phyloP scores from a whole-genome alignment of 2,113 vertebrate species.

The Porphyrio hochstetteri region DNA sequence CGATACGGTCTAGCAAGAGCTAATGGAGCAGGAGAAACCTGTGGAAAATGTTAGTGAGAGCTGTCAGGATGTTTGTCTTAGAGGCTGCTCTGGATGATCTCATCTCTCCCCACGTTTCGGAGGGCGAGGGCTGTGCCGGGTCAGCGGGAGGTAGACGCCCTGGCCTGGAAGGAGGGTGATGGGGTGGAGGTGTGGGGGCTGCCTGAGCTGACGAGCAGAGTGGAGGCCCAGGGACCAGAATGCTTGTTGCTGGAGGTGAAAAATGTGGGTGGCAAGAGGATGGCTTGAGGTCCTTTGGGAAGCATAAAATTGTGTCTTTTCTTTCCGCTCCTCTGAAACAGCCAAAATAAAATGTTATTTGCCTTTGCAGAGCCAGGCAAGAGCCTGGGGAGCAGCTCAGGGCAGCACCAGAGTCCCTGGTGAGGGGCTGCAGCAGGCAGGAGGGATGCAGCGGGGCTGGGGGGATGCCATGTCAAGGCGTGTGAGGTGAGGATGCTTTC shows the following conservation, averaged over 20 bases:
- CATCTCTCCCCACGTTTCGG: background rate
- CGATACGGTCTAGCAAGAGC: background rate
- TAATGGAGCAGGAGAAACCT: constrained; percentile 46
- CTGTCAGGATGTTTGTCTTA: constrained; percentile 54
- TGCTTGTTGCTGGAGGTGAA: background rate
- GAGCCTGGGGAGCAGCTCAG: background rate
- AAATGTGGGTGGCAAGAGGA: background rate
- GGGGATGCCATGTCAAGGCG: background rate
- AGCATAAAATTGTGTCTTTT: background rate
- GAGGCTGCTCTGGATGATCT: constrained; percentile 37
- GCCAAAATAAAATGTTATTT: background rate
- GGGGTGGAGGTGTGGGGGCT: background rate
- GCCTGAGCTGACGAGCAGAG: background rate
- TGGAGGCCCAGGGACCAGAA: background rate
- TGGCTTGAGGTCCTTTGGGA: background rate
- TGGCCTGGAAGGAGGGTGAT: fast-evolving
- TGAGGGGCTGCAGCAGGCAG: fast-evolving
- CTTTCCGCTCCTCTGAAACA: background rate
- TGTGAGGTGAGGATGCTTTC: background rate
- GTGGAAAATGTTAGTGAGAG: constrained; percentile 40
- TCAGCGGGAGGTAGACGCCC: background rate
- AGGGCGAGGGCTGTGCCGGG: background rate
- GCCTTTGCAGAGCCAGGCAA: background rate
- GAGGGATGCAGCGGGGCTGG: background rate
- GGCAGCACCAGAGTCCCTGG: background rate